Percentiles rank a stretch among this genome's conserved stretches.
These are phyloP conservation scores for Drosophila virilis DNA, from an alignment of 1,140 invertebrate genomes.

Conservation along the genomic window DNA sequence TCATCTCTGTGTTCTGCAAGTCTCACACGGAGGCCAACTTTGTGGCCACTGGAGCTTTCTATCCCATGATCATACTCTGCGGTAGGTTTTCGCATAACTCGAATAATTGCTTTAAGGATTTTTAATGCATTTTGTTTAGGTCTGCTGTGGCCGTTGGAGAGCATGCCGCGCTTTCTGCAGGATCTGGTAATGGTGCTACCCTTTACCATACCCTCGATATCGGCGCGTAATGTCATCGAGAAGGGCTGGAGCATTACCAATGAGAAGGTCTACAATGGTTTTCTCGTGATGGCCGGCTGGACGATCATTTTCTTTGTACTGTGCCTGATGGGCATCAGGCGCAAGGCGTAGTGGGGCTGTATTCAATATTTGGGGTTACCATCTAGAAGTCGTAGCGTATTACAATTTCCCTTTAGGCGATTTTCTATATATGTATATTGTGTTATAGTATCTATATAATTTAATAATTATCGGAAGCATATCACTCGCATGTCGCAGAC, in stretches of 20 bases:
- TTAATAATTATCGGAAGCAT: constrained; percentile 77
- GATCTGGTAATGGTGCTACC: constrained; percentile 87
- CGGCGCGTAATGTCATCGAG: constrained; percentile 87
- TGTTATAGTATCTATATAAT: constrained; percentile 70
- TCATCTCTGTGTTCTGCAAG: constrained; percentile 91
- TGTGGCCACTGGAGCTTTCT: constrained; percentile 93
- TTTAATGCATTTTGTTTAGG: constrained; percentile 85
- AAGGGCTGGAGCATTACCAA: constrained; percentile 86
- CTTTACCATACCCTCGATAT: constrained; percentile 88
- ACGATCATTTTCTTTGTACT: constrained; percentile 84
- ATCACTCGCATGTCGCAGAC: constrained; percentile 78
- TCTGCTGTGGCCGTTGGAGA: constrained; percentile 96
- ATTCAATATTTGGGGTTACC: constrained; percentile 41
- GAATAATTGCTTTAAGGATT: not conserved
- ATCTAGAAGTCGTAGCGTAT: constrained; percentile 51
- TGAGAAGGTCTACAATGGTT: constrained; percentile 86
- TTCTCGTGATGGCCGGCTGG: constrained; percentile 86
- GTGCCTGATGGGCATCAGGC: constrained; percentile 84
- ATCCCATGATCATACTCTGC: constrained; percentile 92
- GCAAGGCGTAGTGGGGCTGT: constrained; percentile 70
- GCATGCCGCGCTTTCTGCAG: constrained; percentile 87
- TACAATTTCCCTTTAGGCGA: constrained; percentile 75
- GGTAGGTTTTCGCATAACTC: constrained; percentile 86
- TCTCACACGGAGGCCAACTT: constrained; percentile 93
- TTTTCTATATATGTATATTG: constrained; percentile 62